Evolutionary conservation across 2,888 invertebrate genomes (phyloP), one percentile per base, ranked within the genome.

Genomic region (Uloborus plumipes): DNA sequence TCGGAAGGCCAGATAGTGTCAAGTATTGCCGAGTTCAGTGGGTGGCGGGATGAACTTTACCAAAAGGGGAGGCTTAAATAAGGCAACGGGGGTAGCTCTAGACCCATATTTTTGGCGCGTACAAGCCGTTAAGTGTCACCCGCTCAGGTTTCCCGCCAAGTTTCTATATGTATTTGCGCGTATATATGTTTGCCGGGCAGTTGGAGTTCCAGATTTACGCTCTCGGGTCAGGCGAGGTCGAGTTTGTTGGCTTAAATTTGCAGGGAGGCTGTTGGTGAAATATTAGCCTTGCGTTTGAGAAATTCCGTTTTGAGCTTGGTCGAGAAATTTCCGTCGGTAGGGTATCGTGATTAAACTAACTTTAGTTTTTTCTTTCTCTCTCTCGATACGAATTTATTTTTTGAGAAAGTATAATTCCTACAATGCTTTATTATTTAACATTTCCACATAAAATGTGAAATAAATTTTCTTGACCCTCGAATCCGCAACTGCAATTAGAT

Each of bases 81-180:
- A 78, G 58, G 39, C n/a, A 22, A n/a, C 31, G 58, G 66, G 66
- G 64, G 66, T 59, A 71, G 31, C n/a, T 14, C 53, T 74, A 65
- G 74, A 65, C 73, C 64, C 80, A 70, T 81, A 81, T 81, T 81
- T 81, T 74, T 81, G 74, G 80, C 74, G 80, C 64, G 59, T 69
- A 75, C 80, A 70, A 70, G 69, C 55, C 31, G 80, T 81, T 73
- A 74, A 49, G 58, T 81, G 80, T 81, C 80, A 81, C 69, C n/a
- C 53, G 53, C 39, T 47, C 22, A 62, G 58, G 74, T 74, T 81
- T 74, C 80, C 70, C 74, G 74, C 74, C 47, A n/a, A 74, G 59
- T 64, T 58, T 51, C 55, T 18, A 53, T 66, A 66, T 66, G 66
- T 51, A 66, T 51, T 64, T 47, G 47, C n/a, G 47, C 16, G 58